Percentiles rank a stretch among this genome's conserved stretches.
Evolutionary conservation across 2,113 vertebrate genomes (phyloP).

Genomic region (Neolamprologus hecqui): DNA sequence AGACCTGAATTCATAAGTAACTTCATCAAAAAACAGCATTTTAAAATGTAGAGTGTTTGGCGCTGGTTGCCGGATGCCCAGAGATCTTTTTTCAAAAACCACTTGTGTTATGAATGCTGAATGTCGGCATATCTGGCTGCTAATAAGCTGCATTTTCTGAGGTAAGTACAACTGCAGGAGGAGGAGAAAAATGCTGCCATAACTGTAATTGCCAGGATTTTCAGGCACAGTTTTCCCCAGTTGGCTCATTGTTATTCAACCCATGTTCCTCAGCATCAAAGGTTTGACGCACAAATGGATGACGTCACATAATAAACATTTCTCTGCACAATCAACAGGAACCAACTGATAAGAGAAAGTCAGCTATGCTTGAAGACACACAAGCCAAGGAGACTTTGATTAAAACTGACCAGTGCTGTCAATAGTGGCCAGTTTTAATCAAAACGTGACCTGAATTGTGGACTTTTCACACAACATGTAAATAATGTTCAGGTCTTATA

Average conservation of each 20-base stretch:
- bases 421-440: background rate
- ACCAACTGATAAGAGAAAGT: background rate
- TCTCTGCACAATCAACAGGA: slow-evolving; percentile 24
- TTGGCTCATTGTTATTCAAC: slow-evolving; percentile 44
- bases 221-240: background rate
- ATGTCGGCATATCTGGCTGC: background rate
- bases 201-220: background rate
- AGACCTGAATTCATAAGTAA: background rate
- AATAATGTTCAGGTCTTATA: background rate
- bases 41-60: background rate
- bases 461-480: background rate
- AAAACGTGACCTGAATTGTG: background rate
- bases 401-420: background rate
- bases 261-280: slow-evolving; percentile 31
- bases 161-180: background rate
- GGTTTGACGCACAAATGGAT: slow-evolving; percentile 45
- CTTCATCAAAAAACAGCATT: background rate
- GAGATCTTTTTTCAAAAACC: background rate
- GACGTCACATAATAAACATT: slow-evolving; percentile 49
- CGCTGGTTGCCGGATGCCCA: background rate
- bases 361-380: background rate
- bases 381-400: background rate
- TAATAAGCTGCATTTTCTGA: background rate
- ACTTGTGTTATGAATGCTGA: background rate
- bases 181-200: background rate